Evolutionary conservation across 2,888 invertebrate genomes (phyloP), one percentile per base, ranked within the genome.

Genomic region (Tenthredo amoena): DNA sequence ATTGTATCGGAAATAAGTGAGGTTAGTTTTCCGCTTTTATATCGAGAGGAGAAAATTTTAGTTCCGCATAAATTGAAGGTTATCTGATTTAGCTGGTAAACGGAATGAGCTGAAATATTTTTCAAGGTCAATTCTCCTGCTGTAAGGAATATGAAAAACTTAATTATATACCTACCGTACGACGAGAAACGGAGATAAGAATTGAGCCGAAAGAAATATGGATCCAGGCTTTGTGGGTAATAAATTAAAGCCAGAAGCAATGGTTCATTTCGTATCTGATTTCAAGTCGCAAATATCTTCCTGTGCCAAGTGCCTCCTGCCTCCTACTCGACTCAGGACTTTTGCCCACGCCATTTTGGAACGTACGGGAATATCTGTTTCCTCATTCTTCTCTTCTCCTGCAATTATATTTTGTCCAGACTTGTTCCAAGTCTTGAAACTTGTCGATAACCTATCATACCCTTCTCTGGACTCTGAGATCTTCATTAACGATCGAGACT

Each of bases 131-230:
- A 62, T 62, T 26, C 62, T 62, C 10, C 26, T 26, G 26, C 12
- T 26, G 86, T 72, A 86, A 86, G 85, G 87, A 87, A 87, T 47
- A 47, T 87, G 87, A 88, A 88, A 89, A 88, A 89, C 87, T 89
- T 89, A 89, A 89, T 89, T 89, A 89, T 87, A 72, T 40, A 40
- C 81, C 18, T 40, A 40, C 81, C 18, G 26, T 40, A 43, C 47
- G 47, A 76, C 26, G 62, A 55, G 77, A 34, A 40, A 34, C 34
- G 2, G 21, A 62, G 62, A 37, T 81, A 62, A 62, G 62, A 77
- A 55, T 71, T 40, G 72, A 77, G 18, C 50, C 81, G 86, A 87
- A 87, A 86, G 86, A 86, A 82, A 86, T 87, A 87, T 88, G 87
- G 88, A 87, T 86, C 86, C 87, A 86, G 87, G 86, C 86, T 87